Evolutionary conservation across 2,113 vertebrate species (phyloP).

Genomic region (human (Homo sapiens)): GRCh38 chr4:29247501-29248000

Average conservation of each 20-base stretch:
- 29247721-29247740: neutral
- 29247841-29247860: neutral
- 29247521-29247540: neutral
- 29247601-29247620: neutral
- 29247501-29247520: neutral
- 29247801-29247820: neutral
- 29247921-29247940: neutral
- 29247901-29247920: neutral
- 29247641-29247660: neutral
- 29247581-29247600: neutral
- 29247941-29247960: neutral
- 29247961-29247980: neutral
- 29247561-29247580: neutral
- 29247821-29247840: neutral
- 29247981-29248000: neutral
- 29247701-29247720: neutral
- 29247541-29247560: neutral
- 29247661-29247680: neutral
- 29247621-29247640: neutral
- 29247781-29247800: neutral
- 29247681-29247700: neutral
- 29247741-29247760: too few relatives aligned
- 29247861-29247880: neutral
- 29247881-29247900: neutral
- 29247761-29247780: neutral